Percentiles rank a stretch among this genome's conserved stretches.
These are phyloP conservation scores for Nebria salina DNA, from an alignment of 2,888 invertebrate species.

Conservation along the genomic window DNA sequence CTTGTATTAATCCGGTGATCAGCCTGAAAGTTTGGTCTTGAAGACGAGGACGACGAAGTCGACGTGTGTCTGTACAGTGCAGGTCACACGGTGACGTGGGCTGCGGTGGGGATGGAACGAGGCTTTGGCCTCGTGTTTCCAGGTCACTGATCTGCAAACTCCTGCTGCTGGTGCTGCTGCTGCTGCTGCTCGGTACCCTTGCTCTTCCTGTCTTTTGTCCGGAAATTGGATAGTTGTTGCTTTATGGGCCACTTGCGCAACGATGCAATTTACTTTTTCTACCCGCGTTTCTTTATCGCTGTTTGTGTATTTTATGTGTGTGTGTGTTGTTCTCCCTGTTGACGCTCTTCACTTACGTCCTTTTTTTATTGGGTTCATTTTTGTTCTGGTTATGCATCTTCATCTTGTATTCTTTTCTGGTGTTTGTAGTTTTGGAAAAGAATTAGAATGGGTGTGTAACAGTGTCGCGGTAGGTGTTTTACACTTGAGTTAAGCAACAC, in stretches of 20 bases:
- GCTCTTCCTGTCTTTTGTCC: constrained; percentile 28
- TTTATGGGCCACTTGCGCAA: constrained; percentile 60
- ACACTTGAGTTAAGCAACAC: neutral
- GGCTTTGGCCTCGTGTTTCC: constrained; percentile 14
- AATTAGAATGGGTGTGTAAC: neutral
- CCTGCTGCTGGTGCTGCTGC: constrained; percentile 13
- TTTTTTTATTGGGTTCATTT: neutral
- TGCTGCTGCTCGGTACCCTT: neutral
- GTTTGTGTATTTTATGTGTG: neutral
- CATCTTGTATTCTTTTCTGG: neutral
- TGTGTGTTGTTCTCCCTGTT: neutral
- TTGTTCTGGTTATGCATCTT: neutral
- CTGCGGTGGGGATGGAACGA: neutral
- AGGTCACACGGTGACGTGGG: neutral
- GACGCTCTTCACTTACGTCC: neutral
- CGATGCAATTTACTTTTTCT: constrained; percentile 57
- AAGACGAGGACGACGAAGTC: neutral
- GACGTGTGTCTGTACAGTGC: neutral
- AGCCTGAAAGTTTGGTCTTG: neutral
- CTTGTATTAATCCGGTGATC: neutral
- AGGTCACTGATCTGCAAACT: constrained; percentile 41
- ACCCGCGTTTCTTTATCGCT: constrained; percentile 15
- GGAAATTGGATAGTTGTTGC: constrained; percentile 62
- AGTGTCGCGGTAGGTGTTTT: neutral
- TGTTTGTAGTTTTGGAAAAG: too few relatives aligned